These are phyloP conservation scores for Camponotus vicinus DNA, from an alignment of 1,140 invertebrate genomes.

Conservation along the genomic window DNA sequence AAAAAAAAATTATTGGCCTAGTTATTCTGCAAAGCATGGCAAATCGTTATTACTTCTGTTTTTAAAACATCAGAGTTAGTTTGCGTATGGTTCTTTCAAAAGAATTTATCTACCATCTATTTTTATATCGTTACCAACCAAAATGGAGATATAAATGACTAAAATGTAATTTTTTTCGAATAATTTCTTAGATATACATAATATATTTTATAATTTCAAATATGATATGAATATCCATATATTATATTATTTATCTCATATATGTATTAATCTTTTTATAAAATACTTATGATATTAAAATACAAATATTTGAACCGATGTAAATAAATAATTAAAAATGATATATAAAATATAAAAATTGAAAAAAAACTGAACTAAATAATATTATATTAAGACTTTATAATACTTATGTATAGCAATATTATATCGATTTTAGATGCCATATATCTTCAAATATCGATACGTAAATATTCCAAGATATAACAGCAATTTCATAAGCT, in stretches of 20 bases:
- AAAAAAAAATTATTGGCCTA: constrained; percentile 30
- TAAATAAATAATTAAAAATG: not conserved
- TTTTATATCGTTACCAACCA: not conserved
- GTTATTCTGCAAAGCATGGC: constrained; percentile 6
- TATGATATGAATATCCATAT: not conserved
- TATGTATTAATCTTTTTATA: not conserved
- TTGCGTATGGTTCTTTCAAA: not conserved
- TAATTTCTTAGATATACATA: no score
- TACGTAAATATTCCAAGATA: not conserved
- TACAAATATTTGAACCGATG: not conserved
- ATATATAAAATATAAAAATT: not conserved
- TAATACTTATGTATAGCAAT: not conserved
- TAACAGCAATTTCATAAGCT: constrained; percentile 2
- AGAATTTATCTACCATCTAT: constrained; percentile 2
- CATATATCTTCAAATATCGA: not conserved
- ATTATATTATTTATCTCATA: not conserved
- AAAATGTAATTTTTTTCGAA: not conserved
- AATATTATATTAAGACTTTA: no score
- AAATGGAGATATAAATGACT: not conserved
- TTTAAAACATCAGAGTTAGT: constrained; percentile 1
- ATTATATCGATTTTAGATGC: not conserved
- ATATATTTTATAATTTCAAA: not conserved
- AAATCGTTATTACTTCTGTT: constrained; percentile 50
- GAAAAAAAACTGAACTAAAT: not conserved
- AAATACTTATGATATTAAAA: not conserved